These are phyloP conservation scores for Eupristina koningsbergeri DNA, from an alignment of 1,140 invertebrate genomes.

Conservation along the genomic window DNA sequence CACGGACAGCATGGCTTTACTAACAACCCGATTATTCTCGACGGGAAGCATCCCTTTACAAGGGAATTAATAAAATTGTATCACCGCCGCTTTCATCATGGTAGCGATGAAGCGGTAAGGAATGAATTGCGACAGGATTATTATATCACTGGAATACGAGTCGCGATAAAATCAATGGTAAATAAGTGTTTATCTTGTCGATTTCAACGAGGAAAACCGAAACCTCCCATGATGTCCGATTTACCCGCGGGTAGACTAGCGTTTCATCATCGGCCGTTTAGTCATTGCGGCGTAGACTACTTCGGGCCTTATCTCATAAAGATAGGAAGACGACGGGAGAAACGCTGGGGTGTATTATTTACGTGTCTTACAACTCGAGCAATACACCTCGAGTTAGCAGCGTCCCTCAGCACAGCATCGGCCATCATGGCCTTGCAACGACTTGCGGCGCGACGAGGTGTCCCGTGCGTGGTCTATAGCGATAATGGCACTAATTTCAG, in stretches of 20 bases:
- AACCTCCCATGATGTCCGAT: background rate
- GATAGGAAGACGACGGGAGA: slow-evolving; percentile 55
- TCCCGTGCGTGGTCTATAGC: background rate
- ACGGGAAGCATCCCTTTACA: background rate
- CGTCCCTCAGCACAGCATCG: slow-evolving; percentile 38
- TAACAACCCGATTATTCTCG: too few relatives aligned
- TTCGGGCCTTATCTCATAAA: slow-evolving; percentile 57
- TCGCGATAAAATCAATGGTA: background rate
- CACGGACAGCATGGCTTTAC: background rate
- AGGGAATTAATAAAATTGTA: background rate
- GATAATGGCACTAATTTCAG: too few relatives aligned
- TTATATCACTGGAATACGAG: too few relatives aligned
- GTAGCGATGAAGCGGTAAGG: background rate
- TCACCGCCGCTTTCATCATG: background rate
- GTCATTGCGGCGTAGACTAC: slow-evolving; percentile 56
- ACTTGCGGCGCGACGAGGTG: slow-evolving; percentile 54
- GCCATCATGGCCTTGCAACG: slow-evolving; percentile 54
- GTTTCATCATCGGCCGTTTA: background rate
- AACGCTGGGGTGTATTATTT: slow-evolving; percentile 63
- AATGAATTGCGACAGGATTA: background rate
- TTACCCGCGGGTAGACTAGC: background rate
- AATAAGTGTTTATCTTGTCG: background rate
- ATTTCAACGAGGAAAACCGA: background rate
- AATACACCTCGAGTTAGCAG: slow-evolving; percentile 54
- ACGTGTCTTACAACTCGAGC: slow-evolving; percentile 55